Conservation (phyloP, 2,113 vertebrate genomes). For the Callipepla squamata region DNA sequence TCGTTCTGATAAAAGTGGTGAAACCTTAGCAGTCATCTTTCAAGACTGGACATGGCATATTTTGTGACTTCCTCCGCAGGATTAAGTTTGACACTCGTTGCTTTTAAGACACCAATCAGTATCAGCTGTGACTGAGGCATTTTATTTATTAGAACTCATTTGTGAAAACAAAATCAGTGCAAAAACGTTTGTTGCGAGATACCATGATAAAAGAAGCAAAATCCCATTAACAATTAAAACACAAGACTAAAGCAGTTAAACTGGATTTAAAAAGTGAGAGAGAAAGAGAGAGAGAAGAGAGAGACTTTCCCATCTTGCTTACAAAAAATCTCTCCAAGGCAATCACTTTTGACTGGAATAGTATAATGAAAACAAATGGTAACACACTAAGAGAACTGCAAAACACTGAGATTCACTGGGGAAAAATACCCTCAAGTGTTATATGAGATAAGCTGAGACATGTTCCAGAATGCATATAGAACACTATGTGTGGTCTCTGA, state of each 20-base stretch:
- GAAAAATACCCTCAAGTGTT: slow-evolving; percentile 46
- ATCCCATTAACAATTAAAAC: background rate
- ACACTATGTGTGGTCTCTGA: slow-evolving; percentile 32
- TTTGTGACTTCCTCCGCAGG: background rate
- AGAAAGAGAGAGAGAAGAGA: background rate
- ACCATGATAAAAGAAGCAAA: background rate
- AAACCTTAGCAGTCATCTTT: background rate
- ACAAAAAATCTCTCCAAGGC: slow-evolving; percentile 13
- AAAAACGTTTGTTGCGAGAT: background rate
- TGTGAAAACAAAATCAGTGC: background rate
- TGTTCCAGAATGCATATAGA: slow-evolving; percentile 41
- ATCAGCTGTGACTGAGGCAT: background rate
- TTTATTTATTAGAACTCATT: slow-evolving; percentile 12
- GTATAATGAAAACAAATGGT: slow-evolving; percentile 54
- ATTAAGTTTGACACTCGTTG: background rate
- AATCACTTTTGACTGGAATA: slow-evolving; percentile 31
- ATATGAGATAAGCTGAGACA: slow-evolving; percentile 34
- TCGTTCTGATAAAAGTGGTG: background rate
- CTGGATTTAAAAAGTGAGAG: background rate
- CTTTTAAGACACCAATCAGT: background rate
- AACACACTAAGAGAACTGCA: slow-evolving; percentile 43
- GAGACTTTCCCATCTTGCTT: background rate
- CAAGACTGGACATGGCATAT: background rate
- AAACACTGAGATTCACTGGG: slow-evolving; percentile 47
- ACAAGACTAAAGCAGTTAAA: slow-evolving; percentile 24